These are phyloP conservation scores for Bostrychus sinensis DNA, from an alignment of 2,113 vertebrate species.

Conservation along the genomic window DNA sequence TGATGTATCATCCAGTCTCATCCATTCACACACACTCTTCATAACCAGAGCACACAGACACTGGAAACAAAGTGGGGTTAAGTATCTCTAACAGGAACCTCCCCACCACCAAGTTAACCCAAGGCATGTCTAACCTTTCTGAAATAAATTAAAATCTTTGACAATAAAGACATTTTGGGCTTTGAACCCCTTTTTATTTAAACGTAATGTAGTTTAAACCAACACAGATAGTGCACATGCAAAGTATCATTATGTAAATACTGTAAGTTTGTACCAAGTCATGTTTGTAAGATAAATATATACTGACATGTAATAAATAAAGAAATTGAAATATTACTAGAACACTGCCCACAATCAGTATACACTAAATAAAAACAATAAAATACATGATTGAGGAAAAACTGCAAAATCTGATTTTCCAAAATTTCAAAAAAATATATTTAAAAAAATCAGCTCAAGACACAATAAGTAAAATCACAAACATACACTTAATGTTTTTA, in stretches of 20 bases:
- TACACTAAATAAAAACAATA: slow-evolving; percentile 66
- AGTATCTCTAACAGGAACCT: too few species aligned
- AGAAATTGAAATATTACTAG: slow-evolving; percentile 58
- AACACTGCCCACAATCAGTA: slow-evolving; percentile 71
- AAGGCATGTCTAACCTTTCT: too few species aligned
- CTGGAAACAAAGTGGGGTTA: too few species aligned
- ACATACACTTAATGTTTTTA: slow-evolving; percentile 35
- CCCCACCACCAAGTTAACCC: too few species aligned
- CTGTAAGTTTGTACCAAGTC: slow-evolving; percentile 69
- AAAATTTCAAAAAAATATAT: slow-evolving; percentile 45
- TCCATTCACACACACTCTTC: too few species aligned
- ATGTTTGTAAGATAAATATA: slow-evolving; percentile 66
- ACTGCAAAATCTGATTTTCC: slow-evolving; percentile 28
- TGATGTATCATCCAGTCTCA: too few species aligned
- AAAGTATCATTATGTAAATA: slow-evolving; percentile 75
- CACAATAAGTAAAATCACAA: slow-evolving; percentile 51
- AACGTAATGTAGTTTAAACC: slow-evolving; percentile 75
- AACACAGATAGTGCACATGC: slow-evolving; percentile 81
- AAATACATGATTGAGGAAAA: slow-evolving; percentile 47
- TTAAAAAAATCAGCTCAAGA: slow-evolving; percentile 59
- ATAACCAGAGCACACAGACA: too few species aligned
- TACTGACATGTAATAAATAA: slow-evolving; percentile 69
- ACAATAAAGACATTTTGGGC: slow-evolving; percentile 48
- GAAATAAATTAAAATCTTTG: too few species aligned
- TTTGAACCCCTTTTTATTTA: slow-evolving; percentile 76